These are phyloP conservation scores for Xiphias gladius DNA, from an alignment of 2,113 vertebrate genomes.

Conservation along the genomic window DNA sequence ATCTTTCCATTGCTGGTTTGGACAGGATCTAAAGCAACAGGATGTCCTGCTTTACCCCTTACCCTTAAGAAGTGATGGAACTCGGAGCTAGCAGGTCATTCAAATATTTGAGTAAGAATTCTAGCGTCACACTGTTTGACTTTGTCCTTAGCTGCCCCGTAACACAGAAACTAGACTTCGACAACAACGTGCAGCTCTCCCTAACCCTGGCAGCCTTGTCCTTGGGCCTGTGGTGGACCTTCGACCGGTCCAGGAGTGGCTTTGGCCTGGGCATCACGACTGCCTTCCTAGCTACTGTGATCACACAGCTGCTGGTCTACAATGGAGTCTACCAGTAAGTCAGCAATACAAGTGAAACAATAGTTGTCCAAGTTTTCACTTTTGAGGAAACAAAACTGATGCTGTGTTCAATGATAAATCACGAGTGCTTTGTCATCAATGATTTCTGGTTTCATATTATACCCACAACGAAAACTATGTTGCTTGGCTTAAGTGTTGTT, in stretches of 20 bases:
- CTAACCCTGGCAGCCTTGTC: slow-evolving; percentile 95
- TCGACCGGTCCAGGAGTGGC: slow-evolving; percentile 95
- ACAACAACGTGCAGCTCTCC: slow-evolving; percentile 96
- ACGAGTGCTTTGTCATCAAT: background rate
- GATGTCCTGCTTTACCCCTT: background rate
- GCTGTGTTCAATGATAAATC: background rate
- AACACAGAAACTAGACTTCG: slow-evolving; percentile 95
- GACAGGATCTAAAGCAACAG: background rate
- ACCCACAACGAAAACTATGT: background rate
- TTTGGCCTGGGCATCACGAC: slow-evolving; percentile 96
- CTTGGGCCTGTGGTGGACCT: slow-evolving; percentile 97
- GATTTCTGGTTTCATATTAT: background rate
- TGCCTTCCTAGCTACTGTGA: slow-evolving; percentile 92
- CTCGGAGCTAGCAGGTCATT: background rate
- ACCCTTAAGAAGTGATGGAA: background rate
- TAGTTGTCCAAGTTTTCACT: background rate
- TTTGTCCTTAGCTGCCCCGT: slow-evolving; percentile 63
- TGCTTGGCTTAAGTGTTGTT: background rate
- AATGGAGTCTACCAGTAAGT: slow-evolving; percentile 99
- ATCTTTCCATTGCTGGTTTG: background rate
- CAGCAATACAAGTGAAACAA: background rate
- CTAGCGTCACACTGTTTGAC: background rate
- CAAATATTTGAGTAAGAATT: slow-evolving; percentile 59
- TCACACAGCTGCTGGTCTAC: slow-evolving; percentile 95
- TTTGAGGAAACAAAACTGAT: slow-evolving; percentile 11